phyloP scores from a whole-genome alignment of 2,888 invertebrate genomes.

The Acanthosoma haemorrhoidale region DNA sequence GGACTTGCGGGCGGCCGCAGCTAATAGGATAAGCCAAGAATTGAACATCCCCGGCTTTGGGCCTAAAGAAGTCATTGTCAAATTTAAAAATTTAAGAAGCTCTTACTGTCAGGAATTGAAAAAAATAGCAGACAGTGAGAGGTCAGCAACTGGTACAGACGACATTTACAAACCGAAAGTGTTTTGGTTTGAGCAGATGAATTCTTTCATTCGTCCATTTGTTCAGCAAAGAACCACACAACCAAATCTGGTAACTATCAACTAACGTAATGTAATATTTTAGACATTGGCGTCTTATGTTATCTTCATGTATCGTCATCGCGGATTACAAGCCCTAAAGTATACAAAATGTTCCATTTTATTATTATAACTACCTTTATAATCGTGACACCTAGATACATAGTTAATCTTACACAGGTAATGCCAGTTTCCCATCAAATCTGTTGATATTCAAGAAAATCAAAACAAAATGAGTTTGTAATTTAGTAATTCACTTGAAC shows the following conservation, averaged over 20 bases:
- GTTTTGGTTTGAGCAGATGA: slow-evolving; percentile 29
- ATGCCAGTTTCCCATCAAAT: too few species aligned
- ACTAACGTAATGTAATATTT: background rate
- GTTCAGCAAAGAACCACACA: slow-evolving; percentile 26
- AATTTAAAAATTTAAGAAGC: slow-evolving; percentile 37
- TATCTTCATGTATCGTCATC: background rate
- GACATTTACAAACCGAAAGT: slow-evolving; percentile 31
- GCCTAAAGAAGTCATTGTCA: slow-evolving; percentile 36
- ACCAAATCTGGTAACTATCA: slow-evolving; percentile 30
- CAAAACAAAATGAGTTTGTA: too few species aligned
- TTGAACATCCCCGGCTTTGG: slow-evolving; percentile 32
- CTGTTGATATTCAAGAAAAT: too few species aligned
- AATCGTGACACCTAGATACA: too few species aligned
- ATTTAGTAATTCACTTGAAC: too few species aligned
- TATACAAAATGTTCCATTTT: too few species aligned
- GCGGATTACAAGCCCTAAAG: too few species aligned
- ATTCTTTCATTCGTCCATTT: slow-evolving; percentile 33
- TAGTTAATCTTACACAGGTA: too few species aligned
- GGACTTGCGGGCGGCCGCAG: slow-evolving; percentile 23
- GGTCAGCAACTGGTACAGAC: slow-evolving; percentile 19
- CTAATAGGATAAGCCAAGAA: slow-evolving; percentile 23
- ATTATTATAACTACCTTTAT: too few species aligned
- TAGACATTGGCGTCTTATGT: background rate
- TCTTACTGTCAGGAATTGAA: slow-evolving; percentile 34
- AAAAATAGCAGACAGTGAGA: slow-evolving; percentile 31